Conservation (phyloP, 2,797 vertebrate genomes). For the Discoglossus pictus region DNA sequence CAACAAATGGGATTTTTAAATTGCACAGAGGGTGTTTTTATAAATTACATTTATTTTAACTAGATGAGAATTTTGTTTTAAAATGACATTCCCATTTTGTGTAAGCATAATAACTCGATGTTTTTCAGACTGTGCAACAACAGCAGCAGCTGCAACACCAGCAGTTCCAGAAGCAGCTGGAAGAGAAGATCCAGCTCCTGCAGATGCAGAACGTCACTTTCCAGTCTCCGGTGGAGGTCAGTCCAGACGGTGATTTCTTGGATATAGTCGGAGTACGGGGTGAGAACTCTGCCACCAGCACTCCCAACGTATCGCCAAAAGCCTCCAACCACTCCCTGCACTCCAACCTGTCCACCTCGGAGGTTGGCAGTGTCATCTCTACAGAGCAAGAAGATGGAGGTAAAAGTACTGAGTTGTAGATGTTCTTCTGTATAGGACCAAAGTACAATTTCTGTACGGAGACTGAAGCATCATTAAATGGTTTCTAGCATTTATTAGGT, state of each 20-base stretch:
- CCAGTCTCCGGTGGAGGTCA: constrained; percentile 64
- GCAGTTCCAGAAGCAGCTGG: constrained; percentile 89
- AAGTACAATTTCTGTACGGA: too few species aligned
- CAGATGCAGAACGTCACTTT: constrained; percentile 87
- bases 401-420: constrained; percentile 54
- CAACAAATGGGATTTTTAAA: too few species aligned
- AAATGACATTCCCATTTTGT: too few species aligned
- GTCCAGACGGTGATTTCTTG: constrained; percentile 77
- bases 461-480: too few species aligned
- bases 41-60: too few species aligned
- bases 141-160: constrained; percentile 93
- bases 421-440: too few species aligned
- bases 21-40: too few species aligned
- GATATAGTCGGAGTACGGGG: constrained; percentile 70
- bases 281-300: constrained; percentile 89
- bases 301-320: constrained; percentile 82
- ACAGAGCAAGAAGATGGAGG: constrained; percentile 83
- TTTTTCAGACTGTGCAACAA: constrained; percentile 82
- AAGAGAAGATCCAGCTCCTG: constrained; percentile 87
- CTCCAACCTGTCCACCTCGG: constrained; percentile 83
- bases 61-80: too few species aligned
- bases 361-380: constrained; percentile 71
- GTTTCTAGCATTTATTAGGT: too few species aligned
- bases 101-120: too few species aligned
- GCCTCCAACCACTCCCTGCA: constrained; percentile 85